Base-by-base conservation (phyloP, 2,797 vertebrate species). In the Enoplosus armatus region DNA sequence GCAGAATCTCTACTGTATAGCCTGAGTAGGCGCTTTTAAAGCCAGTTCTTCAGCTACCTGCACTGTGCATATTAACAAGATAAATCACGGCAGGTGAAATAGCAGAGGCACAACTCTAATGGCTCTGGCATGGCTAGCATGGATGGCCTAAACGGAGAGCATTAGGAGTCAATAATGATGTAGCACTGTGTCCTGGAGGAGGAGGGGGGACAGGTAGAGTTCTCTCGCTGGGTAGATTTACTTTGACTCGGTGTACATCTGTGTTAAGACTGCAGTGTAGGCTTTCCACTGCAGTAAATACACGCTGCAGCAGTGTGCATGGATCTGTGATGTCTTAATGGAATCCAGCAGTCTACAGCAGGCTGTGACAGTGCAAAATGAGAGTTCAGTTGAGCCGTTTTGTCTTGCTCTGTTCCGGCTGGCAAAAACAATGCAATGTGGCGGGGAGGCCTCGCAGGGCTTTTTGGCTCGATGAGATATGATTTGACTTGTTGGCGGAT, bases 81-180 rank as follows among this genome's bases (percentile, higher is more conserved):
- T 85, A 90, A 90, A 90, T 90, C 82, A 81, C 81, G 75, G 79
- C 72, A 85, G 90, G 84, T 90, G 85, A 86, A 89, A 85, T 41
- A 82, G 91, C 78, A 47, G 70, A 60, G 69, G 66, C 61, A 59
- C 77, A 77, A 76, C 75, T 73, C 67, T 89, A 92, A 90, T 86
- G 83, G 84, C 68, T 55, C 66, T 86, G 85, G 83, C 75, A 77
- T 86, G 74, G 80, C 75, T 43, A 80, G 77, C 81, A 79, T 75
- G 76, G 82, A 86, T 76, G 54, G 63, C 72, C 80, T 58, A 56
- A 69, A 54, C 43, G 43, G 70, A 82, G 60, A 88, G 77, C 70
- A 78, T 81, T 83, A 80, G 75, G 63, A 83, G 93, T 93, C 92
- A 85, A 94, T 94, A 93, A 90, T 90, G 93, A 92, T 91, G 87